Evolutionary conservation across 64 coral and sea anemone species (phyloP).

Genomic region (Acropora tenuis): DNA sequence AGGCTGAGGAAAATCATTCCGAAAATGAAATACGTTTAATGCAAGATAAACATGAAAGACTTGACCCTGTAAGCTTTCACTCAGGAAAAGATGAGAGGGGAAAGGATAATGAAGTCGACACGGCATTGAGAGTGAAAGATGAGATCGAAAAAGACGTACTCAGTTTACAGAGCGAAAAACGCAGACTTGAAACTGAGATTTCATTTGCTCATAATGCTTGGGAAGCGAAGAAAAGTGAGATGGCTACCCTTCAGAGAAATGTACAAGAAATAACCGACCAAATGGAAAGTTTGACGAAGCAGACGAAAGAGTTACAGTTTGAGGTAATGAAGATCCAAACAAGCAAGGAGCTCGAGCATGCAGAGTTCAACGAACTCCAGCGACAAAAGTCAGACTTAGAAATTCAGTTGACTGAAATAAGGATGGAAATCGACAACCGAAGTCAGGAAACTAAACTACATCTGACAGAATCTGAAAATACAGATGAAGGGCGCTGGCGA

Average conservation of each 20-base stretch:
- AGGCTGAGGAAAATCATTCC: conserved; percentile 56
- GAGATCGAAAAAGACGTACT: conserved; percentile 68
- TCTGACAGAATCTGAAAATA: not conserved
- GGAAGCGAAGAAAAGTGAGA: conserved; percentile 48
- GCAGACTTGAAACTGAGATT: conserved; percentile 49
- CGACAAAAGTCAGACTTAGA: conserved; percentile 16
- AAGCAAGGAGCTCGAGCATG: conserved; percentile 51
- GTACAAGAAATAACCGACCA: conserved; percentile 34
- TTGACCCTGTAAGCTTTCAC: conserved; percentile 44
- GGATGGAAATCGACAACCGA: not conserved
- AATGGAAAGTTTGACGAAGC: conserved; percentile 45
- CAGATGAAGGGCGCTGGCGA: not conserved
- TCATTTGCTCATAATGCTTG: conserved; percentile 54
- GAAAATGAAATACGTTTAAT: conserved; percentile 38
- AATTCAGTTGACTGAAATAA: not conserved
- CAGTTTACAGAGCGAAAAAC: conserved; percentile 43
- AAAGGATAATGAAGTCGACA: conserved; percentile 53
- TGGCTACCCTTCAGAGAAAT: conserved; percentile 29
- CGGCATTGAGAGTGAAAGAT: conserved; percentile 49
- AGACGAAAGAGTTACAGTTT: conserved; percentile 50
- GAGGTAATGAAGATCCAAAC: conserved; percentile 59
- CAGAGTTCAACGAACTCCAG: conserved; percentile 29
- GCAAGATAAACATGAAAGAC: conserved; percentile 52
- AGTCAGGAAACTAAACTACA: not conserved
- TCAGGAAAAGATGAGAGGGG: conserved; percentile 41